phyloP scores from a whole-genome alignment of 2,797 vertebrate genomes.

The Anolis apletophallus region DNA sequence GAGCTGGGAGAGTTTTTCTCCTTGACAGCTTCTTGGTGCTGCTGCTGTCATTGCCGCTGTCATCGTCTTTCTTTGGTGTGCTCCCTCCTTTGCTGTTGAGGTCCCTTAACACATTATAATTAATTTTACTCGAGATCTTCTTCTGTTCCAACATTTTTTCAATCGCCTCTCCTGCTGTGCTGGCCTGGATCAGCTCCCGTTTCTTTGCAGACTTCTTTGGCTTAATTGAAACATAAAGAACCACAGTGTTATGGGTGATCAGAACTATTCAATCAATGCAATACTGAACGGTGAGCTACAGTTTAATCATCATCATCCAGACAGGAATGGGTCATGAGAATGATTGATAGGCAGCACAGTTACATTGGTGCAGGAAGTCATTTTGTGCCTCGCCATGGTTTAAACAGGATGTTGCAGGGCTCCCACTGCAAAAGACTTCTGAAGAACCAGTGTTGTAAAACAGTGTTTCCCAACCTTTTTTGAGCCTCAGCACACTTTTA shows the following conservation, averaged over 20 bases:
- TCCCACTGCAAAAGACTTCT: neutral
- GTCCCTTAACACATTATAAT: slow-evolving; percentile 95
- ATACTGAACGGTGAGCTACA: slow-evolving; percentile 47
- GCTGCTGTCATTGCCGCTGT: slow-evolving; percentile 52
- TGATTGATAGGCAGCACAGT: neutral
- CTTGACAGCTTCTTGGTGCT: slow-evolving; percentile 74
- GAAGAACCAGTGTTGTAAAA: neutral
- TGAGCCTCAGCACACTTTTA: too few relatives aligned
- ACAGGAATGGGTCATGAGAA: slow-evolving; percentile 29
- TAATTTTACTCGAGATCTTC: slow-evolving; percentile 96
- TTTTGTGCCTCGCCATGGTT: neutral
- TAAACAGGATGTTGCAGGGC: accelerated
- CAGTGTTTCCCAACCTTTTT: too few relatives aligned
- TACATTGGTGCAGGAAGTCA: neutral
- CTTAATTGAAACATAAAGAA: slow-evolving; percentile 76
- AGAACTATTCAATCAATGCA: slow-evolving; percentile 50
- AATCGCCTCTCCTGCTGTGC: slow-evolving; percentile 94
- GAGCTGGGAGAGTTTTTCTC: slow-evolving; percentile 70
- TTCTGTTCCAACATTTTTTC: slow-evolving; percentile 98
- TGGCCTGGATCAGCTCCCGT: slow-evolving; percentile 86
- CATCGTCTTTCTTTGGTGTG: slow-evolving; percentile 74
- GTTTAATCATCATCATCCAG: slow-evolving; percentile 49
- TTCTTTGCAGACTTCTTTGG: slow-evolving; percentile 81
- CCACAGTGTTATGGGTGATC: slow-evolving; percentile 62
- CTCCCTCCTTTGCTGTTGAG: slow-evolving; percentile 84